Base-by-base conservation (phyloP, 1,140 invertebrate species). In the Lepidurus arcticus region DNA sequence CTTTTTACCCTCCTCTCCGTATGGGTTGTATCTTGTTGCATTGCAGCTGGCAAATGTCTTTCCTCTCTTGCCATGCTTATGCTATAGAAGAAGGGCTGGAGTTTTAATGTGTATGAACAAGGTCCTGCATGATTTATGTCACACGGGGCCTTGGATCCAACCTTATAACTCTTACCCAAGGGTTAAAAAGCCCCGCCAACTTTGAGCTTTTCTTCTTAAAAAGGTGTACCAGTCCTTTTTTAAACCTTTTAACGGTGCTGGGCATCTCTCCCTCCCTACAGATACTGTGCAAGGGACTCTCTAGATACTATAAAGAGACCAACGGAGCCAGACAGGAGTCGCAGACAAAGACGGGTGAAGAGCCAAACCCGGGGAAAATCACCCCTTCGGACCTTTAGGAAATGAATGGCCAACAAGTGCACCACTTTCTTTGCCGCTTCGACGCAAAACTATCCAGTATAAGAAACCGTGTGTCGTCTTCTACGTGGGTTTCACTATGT, bases 381-480 rank as follows among this genome's bases (percentile, higher is more conserved):
- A 65, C 53, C 53, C 53, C 53, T 65, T 65, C 53, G 53, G 53
- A 65, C 53, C 53, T 21, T 65, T 65, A 1, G 4, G 16, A 65
- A 65, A 65, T 65, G 53, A 65, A 65, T 65, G 53, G 53, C 53
- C 53, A 65, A 65, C 53, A 65, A 65, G 53, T 65, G 53, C 53
- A 65, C 53, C 53, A 65, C 53, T 65, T 65, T 65, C 53, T 65
- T 65, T 65, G n/a, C 21, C 53, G 53, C 53, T 21, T 65, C 53
- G 1, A 21, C 53, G 21, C 6, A 65, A 65, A 65, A 65, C 53
- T 21, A 7, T 16, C 6, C 53, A 65, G 53, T 34, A 34, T 3
- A 65, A 13, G 53, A 65, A 21, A 65, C n/a, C 16, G 9, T 65
- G 53, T 65, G 53, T 34, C 34, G 53, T 21, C 21, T 65, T 65